phyloP scores from a whole-genome alignment of 2,113 vertebrate genomes.

The Cottus gobio region DNA sequence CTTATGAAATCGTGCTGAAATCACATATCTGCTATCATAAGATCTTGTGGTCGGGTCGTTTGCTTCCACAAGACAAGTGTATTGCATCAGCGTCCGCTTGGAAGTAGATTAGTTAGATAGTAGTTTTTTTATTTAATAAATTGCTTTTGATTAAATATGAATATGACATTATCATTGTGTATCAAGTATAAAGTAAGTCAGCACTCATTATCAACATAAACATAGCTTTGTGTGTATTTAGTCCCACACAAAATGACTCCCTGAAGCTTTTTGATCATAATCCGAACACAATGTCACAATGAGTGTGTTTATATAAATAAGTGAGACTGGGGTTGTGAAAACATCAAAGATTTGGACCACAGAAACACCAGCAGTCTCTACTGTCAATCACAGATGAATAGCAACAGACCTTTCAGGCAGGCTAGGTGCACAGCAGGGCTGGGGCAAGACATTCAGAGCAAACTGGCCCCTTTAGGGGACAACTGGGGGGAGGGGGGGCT shows the following conservation, averaged over 20 bases:
- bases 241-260: not conserved
- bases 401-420: not conserved
- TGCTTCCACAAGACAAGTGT: too few relatives aligned
- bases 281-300: not conserved
- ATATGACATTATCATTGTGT: not conserved
- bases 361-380: not conserved
- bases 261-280: not conserved
- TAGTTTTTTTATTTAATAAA: too few relatives aligned
- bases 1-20: too few relatives aligned
- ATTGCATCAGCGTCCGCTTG: too few relatives aligned
- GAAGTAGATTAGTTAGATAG: too few relatives aligned
- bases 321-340: not conserved
- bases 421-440: not conserved
- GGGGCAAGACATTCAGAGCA: not conserved
- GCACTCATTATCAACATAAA: not conserved
- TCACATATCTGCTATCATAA: too few relatives aligned
- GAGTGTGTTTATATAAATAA: too few relatives aligned
- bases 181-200: not conserved
- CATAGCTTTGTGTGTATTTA: not conserved
- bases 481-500: conserved; percentile 3
- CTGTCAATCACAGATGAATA: not conserved
- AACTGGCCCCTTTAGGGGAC: conserved; percentile 10
- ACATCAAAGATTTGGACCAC: not conserved
- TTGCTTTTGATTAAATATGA: not conserved
- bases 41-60: too few relatives aligned